Evolutionary conservation across 2,888 invertebrate genomes (phyloP).

Genomic region (Acrobasis consociella): DNA sequence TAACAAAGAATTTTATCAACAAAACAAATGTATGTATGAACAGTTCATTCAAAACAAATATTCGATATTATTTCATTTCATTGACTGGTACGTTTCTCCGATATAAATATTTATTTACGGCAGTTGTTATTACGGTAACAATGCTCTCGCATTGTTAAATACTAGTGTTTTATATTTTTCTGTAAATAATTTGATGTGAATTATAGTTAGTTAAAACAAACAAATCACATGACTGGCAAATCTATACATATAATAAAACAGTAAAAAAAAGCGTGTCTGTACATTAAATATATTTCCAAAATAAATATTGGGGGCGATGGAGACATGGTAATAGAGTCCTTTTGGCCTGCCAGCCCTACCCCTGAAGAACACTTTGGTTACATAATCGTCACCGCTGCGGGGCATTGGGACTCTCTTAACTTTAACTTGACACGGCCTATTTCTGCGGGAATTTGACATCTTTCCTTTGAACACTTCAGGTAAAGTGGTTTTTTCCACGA

Average conservation of each 20-base stretch:
- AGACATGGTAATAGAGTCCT: too few relatives aligned
- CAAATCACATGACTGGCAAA: too few relatives aligned
- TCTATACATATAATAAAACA: too few relatives aligned
- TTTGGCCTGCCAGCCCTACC: conserved; percentile 52
- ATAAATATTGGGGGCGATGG: too few relatives aligned
- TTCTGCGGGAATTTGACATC: conserved; percentile 70
- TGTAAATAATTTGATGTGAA: too few relatives aligned
- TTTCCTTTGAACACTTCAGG: conserved; percentile 49
- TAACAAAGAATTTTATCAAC: conserved; percentile 8
- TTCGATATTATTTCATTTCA: not conserved
- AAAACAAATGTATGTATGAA: conserved; percentile 3
- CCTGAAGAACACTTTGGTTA: conserved; percentile 61
- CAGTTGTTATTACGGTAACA: too few relatives aligned
- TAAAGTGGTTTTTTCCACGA: conserved; percentile 25
- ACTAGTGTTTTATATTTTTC: too few relatives aligned
- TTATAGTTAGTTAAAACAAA: too few relatives aligned
- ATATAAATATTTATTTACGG: not conserved
- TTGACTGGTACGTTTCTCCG: not conserved
- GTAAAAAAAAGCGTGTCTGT: too few relatives aligned
- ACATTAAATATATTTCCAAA: too few relatives aligned
- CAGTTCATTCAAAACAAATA: not conserved
- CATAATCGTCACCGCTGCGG: conserved; percentile 68
- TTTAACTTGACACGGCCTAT: conserved; percentile 76
- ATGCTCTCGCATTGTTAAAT: not conserved
- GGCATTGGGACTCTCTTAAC: conserved; percentile 70